Evolutionary conservation across 2,888 invertebrate genomes (phyloP).

Genomic region (Nymphalis polychloros): DNA sequence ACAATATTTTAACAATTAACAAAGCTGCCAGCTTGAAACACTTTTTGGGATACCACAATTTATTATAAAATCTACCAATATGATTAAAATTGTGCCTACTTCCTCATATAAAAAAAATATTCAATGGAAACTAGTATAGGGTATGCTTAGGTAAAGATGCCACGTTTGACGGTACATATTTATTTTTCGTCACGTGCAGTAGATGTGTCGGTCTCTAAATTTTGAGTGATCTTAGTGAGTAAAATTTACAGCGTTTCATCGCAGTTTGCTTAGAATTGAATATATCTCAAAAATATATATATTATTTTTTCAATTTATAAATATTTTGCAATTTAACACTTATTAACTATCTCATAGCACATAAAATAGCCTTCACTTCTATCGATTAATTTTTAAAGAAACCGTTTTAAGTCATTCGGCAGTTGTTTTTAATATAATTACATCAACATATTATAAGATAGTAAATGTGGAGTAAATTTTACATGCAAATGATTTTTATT

Average conservation of each 20-base stretch:
- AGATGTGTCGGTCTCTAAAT: conserved; percentile 18
- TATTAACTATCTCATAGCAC: conserved; percentile 4
- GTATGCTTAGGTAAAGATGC: no score
- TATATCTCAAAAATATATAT: conserved; percentile 12
- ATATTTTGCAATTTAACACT: conserved; percentile 6
- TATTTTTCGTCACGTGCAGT: background rate
- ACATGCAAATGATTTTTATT: conserved; percentile 3
- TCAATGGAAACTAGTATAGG: no score
- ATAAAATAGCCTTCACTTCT: background rate
- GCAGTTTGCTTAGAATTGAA: conserved; percentile 20
- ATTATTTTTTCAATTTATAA: conserved; percentile 13
- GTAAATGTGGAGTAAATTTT: background rate
- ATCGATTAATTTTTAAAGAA: background rate
- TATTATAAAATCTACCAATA: no score
- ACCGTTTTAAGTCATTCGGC: background rate
- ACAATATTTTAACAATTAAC: no score
- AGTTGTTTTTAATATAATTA: background rate
- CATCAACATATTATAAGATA: background rate
- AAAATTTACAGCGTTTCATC: conserved; percentile 10
- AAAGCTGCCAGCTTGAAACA: no score
- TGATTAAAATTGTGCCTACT: no score
- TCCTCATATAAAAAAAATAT: no score
- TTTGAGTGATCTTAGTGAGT: conserved; percentile 11
- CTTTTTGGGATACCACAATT: no score
- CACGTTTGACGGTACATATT: no score